These are phyloP conservation scores for Nymphalis c-album DNA, from an alignment of 2,888 invertebrate species.

Conservation along the genomic window DNA sequence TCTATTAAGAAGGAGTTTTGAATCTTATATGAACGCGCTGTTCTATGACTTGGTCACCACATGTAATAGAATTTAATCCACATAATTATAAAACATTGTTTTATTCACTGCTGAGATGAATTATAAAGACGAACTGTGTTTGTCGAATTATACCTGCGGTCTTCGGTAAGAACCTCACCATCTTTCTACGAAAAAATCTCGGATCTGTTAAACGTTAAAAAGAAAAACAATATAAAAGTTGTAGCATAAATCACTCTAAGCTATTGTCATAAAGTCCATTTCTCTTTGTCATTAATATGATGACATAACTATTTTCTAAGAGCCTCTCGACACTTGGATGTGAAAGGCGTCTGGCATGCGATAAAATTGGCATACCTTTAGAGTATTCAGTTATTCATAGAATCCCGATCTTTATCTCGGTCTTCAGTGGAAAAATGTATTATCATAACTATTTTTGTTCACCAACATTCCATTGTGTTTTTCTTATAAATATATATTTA, in stretches of 20 bases:
- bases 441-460: constrained; percentile 33
- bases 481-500: constrained; percentile 6
- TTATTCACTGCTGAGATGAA: no score
- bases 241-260: not conserved
- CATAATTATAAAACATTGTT: no score
- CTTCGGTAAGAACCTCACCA: no score
- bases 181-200: no score
- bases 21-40: no score
- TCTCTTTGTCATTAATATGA: constrained; percentile 6
- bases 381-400: constrained; percentile 71
- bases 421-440: constrained; percentile 31
- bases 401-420: constrained; percentile 50
- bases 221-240: no score
- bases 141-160: no score
- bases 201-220: no score
- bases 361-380: constrained; percentile 50
- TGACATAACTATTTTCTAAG: constrained; percentile 18
- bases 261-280: constrained; percentile 1
- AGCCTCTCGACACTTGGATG: constrained; percentile 21
- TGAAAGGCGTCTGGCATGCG: constrained; percentile 5
- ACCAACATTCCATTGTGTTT: constrained; percentile 26
- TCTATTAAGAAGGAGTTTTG: no score
- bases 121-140: no score
- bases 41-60: no score
- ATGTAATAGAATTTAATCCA: no score